Conservation (phyloP, 2,113 vertebrate species). For the Menidia beryllina region DNA sequence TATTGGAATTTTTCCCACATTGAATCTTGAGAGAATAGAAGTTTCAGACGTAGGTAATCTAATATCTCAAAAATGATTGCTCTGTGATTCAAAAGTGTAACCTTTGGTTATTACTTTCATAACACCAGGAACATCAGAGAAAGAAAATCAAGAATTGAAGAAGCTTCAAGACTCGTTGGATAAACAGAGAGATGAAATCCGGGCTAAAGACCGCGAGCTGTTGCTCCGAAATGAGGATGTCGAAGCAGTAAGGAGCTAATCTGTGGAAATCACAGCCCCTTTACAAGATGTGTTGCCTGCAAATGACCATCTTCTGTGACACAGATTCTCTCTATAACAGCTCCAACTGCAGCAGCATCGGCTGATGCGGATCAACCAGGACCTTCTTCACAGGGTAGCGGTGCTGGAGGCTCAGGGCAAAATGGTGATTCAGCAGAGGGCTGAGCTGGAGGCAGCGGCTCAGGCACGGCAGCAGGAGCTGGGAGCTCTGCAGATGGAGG, state of each 20-base stretch:
- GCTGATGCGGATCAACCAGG: conserved; percentile 93
- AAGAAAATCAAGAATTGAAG: conserved; percentile 89
- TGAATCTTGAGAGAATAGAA: not conserved
- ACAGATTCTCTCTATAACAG: conserved; percentile 63
- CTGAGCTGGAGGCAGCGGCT: conserved; percentile 87
- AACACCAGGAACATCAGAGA: conserved; percentile 87
- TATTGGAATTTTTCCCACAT: not conserved
- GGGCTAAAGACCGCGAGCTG: conserved; percentile 89
- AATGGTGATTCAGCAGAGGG: conserved; percentile 90
- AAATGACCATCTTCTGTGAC: not conserved
- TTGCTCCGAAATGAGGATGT: conserved; percentile 89
- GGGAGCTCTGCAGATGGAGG: conserved; percentile 68
- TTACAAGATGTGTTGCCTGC: not conserved
- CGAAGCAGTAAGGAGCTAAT: conserved; percentile 85
- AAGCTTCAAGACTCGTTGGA: conserved; percentile 90
- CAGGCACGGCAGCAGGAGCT: conserved; percentile 91
- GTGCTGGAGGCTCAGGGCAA: conserved; percentile 91
- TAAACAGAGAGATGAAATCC: conserved; percentile 92
- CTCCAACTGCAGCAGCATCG: conserved; percentile 93
- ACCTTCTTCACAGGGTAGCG: conserved; percentile 87
- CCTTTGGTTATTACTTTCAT: not conserved
- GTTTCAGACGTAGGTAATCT: not conserved
- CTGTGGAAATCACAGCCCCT: not conserved
- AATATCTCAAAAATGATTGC: not conserved
- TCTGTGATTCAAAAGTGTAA: not conserved